These are phyloP conservation scores for Cossypha heuglini DNA, from an alignment of 2,797 vertebrate genomes.

Conservation along the genomic window DNA sequence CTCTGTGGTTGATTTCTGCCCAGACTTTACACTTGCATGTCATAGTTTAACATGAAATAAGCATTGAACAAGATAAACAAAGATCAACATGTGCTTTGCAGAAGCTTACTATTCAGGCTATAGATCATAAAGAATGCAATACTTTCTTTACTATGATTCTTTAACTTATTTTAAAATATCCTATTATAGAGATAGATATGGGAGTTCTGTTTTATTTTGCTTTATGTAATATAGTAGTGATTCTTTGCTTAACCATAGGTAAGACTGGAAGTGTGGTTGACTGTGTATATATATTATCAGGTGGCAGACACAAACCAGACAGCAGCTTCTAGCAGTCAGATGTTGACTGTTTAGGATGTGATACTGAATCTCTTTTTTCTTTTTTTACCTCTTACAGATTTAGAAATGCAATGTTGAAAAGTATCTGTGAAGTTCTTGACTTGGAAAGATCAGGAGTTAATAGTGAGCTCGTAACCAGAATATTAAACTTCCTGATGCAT, in stretches of 20 bases:
- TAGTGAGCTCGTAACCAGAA: constrained; percentile 86
- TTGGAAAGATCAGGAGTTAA: constrained; percentile 92
- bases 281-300: neutral
- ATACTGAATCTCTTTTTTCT: neutral
- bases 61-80: neutral
- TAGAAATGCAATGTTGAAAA: constrained; percentile 87
- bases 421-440: constrained; percentile 89
- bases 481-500: constrained; percentile 87
- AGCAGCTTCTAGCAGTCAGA: neutral
- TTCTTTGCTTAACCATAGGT: neutral
- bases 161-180: neutral
- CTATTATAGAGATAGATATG: neutral
- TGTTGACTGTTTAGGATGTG: neutral
- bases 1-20: neutral
- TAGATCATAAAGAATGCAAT: neutral
- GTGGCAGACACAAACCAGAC: neutral
- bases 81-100: neutral
- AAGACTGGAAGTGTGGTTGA: neutral
- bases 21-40: neutral
- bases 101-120: neutral
- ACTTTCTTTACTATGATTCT: neutral
- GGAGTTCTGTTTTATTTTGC: neutral
- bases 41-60: neutral
- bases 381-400: constrained; percentile 53
- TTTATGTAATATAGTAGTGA: neutral